Evolutionary conservation across 2,113 vertebrate genomes (phyloP), one percentile per base, ranked within the genome.

Genomic region (Hemicordylus capensis): DNA sequence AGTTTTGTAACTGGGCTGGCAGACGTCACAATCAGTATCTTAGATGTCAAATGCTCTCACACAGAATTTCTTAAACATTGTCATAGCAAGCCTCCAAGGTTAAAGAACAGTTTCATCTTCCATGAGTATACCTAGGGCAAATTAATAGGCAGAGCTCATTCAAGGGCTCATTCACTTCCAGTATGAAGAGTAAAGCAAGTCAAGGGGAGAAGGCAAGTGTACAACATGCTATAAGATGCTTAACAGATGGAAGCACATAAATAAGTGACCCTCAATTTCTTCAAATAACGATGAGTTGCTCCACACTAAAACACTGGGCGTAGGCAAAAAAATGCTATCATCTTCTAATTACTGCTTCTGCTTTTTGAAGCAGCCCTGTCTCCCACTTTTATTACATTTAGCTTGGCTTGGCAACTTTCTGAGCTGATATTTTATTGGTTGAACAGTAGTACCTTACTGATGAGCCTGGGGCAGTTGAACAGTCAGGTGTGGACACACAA

Each of bases 1-100:
- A 2, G 42, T 48, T 85, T 42, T 22, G 0, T 48, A 26, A 17
- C 59, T 0, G 1, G 66, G 66, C 78, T 63, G 83, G 74, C 83
- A 28, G 83, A 0, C 22, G 51, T 76, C 12, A 34, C 59, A 1
- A 0, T 31, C 6, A 0, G 31, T 11, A 22, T 1, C 58, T 8
- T 56, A 59, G 81, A 20, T 78, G 79, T 31, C 56, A 39, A 24
- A 48, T 1, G 37, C 1, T 63, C 56, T 80, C 0, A 0, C 4
- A 15, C 48, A 8, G 86, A 44, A 61, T 39, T 87, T 3, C 37
- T 58, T 42, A 72, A 58, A 44, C 51, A n/a, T 66, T 59, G 51
- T 72, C 37, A 59, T 58, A 72, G 66, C 51, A 42, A 34, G 12
- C 34, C n/a, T 67, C 63, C 28, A 67, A 56, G 78, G 64, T 81